phyloP scores from a whole-genome alignment of 2,888 invertebrate genomes.

The Thecophora atra region DNA sequence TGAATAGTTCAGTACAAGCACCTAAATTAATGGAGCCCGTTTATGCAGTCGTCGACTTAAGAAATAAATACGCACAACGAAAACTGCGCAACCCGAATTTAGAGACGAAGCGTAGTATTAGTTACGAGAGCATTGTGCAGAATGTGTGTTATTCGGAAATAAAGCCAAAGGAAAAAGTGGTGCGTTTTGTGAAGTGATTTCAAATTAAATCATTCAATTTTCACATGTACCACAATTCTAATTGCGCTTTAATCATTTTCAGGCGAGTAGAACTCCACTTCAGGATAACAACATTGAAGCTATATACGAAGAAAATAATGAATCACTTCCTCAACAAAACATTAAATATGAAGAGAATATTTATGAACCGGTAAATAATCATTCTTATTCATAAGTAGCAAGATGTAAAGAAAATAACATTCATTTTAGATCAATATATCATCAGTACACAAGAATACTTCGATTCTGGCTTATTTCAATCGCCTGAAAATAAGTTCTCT shows the following conservation, averaged over 20 bases:
- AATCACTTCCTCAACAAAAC: conserved; percentile 32
- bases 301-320: conserved; percentile 49
- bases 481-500: conserved; percentile 53
- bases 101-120: conserved; percentile 42
- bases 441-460: conserved; percentile 45
- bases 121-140: conserved; percentile 43
- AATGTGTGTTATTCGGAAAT: conserved; percentile 3
- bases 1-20: not conserved
- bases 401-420: too few relatives aligned
- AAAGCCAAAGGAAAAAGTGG: not conserved
- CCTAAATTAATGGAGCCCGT: conserved; percentile 49
- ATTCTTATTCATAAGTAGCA: too few relatives aligned
- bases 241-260: not conserved
- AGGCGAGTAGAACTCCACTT: not conserved
- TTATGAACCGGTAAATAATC: conserved; percentile 55
- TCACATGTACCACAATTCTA: not conserved
- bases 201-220: not conserved
- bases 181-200: not conserved
- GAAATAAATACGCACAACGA: conserved; percentile 55
- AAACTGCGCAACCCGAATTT: conserved; percentile 47
- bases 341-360: conserved; percentile 55
- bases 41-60: conserved; percentile 59
- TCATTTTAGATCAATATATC: conserved; percentile 54
- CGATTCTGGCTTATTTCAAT: conserved; percentile 54
- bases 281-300: conserved; percentile 37